phyloP scores from a whole-genome alignment of 2,113 vertebrate species.

The Nothocercus julius region DNA sequence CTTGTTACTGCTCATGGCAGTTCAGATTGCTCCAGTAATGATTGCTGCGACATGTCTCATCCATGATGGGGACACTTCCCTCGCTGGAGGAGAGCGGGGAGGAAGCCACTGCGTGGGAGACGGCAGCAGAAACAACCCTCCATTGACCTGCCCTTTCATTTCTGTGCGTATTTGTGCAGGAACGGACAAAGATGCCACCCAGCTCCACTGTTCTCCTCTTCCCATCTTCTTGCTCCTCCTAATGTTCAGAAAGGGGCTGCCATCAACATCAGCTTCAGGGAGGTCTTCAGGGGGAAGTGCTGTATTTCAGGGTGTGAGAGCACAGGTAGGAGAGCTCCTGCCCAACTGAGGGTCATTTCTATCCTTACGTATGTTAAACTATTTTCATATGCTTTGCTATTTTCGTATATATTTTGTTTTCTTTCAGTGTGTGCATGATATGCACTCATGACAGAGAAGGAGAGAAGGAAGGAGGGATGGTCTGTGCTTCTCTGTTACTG shows the following conservation, averaged over 20 bases:
- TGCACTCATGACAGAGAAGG: neutral
- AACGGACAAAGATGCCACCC: neutral
- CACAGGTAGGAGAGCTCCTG: neutral
- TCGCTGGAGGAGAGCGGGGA: neutral
- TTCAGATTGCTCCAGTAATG: neutral
- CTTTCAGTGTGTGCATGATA: neutral
- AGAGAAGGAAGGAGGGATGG: neutral
- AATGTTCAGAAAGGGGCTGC: neutral
- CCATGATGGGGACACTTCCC: neutral
- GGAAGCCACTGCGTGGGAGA: neutral
- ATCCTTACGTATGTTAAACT: neutral
- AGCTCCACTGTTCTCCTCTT: neutral
- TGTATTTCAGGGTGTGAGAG: neutral
- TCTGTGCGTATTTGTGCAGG: neutral
- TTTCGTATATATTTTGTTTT: neutral
- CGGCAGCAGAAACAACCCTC: neutral
- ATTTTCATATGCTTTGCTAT: neutral
- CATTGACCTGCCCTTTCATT: neutral
- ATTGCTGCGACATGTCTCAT: neutral
- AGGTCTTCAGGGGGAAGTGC: neutral
- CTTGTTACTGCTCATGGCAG: neutral
- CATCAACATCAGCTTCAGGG: neutral
- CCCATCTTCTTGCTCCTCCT: too few relatives aligned
- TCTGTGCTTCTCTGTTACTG: neutral
- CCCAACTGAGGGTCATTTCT: neutral